phyloP scores from a whole-genome alignment of 1,140 invertebrate genomes.

The Aphidius gifuensis region DNA sequence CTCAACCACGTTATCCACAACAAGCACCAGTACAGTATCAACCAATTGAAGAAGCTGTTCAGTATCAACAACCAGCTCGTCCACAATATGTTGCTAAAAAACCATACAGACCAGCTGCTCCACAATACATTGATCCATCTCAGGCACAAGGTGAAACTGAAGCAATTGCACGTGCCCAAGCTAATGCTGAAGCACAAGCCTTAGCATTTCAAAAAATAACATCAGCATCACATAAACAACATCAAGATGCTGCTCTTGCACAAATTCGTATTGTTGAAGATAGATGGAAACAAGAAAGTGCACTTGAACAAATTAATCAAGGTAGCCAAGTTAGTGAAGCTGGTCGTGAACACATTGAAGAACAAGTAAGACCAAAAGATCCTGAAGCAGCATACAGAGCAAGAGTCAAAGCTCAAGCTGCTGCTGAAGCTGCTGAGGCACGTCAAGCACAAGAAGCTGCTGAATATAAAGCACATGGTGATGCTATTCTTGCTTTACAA shows the following conservation, averaged over 20 bases:
- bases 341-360: slow-evolving; percentile 42
- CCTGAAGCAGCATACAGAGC: slow-evolving; percentile 46
- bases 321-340: slow-evolving; percentile 47
- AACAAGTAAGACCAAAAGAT: slow-evolving; percentile 41
- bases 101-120: slow-evolving; percentile 32
- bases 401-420: slow-evolving; percentile 43
- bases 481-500: slow-evolving; percentile 48
- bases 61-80: slow-evolving; percentile 31
- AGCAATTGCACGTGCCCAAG: slow-evolving; percentile 42
- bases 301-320: slow-evolving; percentile 49
- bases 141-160: slow-evolving; percentile 35
- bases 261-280: slow-evolving; percentile 47
- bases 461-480: slow-evolving; percentile 50
- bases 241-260: slow-evolving; percentile 43
- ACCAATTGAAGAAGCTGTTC: slow-evolving; percentile 30
- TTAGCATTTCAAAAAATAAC: slow-evolving; percentile 48
- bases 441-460: slow-evolving; percentile 44
- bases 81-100: slow-evolving; percentile 12
- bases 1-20: slow-evolving; percentile 30
- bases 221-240: slow-evolving; percentile 46
- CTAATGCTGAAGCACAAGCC: slow-evolving; percentile 45
- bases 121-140: slow-evolving; percentile 35
- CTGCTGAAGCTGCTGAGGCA: slow-evolving; percentile 43
- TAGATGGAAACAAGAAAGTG: slow-evolving; percentile 42
- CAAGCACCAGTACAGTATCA: slow-evolving; percentile 27